Percentiles rank a stretch among this genome's conserved stretches.
phyloP scores from a whole-genome alignment of 2,888 invertebrate species.

The Lasioglossum marginatum region DNA sequence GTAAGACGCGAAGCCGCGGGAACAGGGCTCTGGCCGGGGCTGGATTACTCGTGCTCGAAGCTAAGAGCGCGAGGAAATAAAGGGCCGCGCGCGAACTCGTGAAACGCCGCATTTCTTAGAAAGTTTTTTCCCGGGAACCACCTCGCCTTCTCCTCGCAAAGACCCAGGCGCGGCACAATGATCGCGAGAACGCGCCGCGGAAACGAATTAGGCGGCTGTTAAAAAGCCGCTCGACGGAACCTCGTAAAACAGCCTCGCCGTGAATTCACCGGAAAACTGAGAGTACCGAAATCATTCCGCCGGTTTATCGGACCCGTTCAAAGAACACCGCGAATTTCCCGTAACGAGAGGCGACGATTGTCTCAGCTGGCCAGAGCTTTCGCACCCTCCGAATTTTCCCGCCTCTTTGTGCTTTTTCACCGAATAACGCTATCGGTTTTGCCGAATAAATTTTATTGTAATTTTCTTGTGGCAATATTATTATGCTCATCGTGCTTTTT shows the following conservation, averaged over 20 bases:
- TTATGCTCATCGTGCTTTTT: neutral
- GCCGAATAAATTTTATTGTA: too few relatives aligned
- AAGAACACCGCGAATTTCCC: slow-evolving; percentile 19
- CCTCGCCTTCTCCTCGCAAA: slow-evolving; percentile 30
- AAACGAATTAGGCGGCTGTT: slow-evolving; percentile 68
- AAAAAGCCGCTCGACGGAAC: slow-evolving; percentile 59
- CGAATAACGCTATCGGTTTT: neutral
- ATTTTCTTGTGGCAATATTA: too few relatives aligned
- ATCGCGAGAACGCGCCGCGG: slow-evolving; percentile 46
- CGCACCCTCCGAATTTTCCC: neutral
- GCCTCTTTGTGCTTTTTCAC: neutral
- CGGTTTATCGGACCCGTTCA: slow-evolving; percentile 51
- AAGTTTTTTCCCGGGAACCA: slow-evolving; percentile 48
- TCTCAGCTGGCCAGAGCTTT: neutral
- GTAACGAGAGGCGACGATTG: slow-evolving; percentile 42
- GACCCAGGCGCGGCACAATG: slow-evolving; percentile 31
- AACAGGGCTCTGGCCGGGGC: slow-evolving; percentile 14
- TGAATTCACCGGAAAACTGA: slow-evolving; percentile 51
- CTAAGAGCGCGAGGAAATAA: slow-evolving; percentile 61
- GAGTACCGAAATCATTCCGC: slow-evolving; percentile 60
- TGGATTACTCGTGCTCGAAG: slow-evolving; percentile 47
- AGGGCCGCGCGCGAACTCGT: slow-evolving; percentile 61
- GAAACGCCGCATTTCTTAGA: slow-evolving; percentile 63
- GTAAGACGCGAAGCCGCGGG: neutral
- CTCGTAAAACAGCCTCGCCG: slow-evolving; percentile 56